A percentile compares a stretch with the other conserved stretches of the same genome.
Conservation (phyloP, 1,140 invertebrate genomes). For the Calliopsis andreniformis region DNA sequence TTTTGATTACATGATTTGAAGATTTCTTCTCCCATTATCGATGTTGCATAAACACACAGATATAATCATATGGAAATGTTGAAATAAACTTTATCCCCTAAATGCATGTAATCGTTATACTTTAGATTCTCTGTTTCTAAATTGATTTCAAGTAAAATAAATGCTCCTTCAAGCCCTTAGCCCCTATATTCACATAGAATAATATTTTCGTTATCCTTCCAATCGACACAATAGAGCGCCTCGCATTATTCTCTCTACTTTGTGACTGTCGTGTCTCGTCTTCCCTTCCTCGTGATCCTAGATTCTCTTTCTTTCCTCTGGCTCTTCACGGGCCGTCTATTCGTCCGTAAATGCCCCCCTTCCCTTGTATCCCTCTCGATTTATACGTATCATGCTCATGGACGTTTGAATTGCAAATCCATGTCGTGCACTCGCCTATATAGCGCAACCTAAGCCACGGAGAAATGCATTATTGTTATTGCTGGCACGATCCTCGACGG, state of each 20-base stretch:
- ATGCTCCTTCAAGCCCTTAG: not conserved
- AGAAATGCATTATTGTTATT: slow-evolving; percentile 69
- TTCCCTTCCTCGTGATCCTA: slow-evolving; percentile 3
- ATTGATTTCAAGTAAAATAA: not conserved
- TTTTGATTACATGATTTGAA: slow-evolving; percentile 1
- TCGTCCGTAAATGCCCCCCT: not conserved
- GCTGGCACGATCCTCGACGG: slow-evolving; percentile 61
- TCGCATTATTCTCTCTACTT: not conserved
- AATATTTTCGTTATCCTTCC: not conserved
- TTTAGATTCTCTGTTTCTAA: no score
- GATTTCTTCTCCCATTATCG: not conserved
- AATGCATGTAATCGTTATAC: no score
- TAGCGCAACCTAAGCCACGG: slow-evolving; percentile 55
- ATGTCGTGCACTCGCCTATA: slow-evolving; percentile 69
- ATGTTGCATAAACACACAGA: not conserved
- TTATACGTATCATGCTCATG: slow-evolving; percentile 73
- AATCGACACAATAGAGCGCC: not conserved
- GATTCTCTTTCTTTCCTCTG: not conserved
- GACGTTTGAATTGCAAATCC: slow-evolving; percentile 79
- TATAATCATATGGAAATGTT: no score
- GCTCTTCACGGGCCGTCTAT: not conserved
- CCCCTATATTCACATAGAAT: not conserved
- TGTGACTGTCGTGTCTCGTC: no score
- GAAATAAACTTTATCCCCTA: no score
- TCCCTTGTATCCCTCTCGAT: slow-evolving; percentile 48